Evolutionary conservation across 2,113 vertebrate genomes (phyloP).

Genomic region (Syngnathus typhle): DNA sequence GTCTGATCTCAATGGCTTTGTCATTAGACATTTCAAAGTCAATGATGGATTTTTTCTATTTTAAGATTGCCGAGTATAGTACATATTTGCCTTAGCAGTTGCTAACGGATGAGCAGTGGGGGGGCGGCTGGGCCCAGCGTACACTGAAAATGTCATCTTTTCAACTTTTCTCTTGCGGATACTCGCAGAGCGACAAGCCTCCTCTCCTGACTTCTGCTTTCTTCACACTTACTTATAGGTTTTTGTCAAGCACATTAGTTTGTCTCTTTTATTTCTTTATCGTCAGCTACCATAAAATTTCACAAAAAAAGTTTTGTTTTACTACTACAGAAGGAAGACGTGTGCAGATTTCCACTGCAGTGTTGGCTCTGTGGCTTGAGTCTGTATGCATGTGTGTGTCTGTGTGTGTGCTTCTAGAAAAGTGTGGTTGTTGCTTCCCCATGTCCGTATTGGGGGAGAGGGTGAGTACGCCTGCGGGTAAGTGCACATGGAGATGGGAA

Average conservation of each 20-base stretch:
- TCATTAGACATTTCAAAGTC: background rate
- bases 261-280: background rate
- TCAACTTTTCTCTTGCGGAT: conserved; percentile 27
- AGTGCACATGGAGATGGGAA: conserved; percentile 55
- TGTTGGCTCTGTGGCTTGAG: conserved; percentile 10
- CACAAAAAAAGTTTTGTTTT: conserved; percentile 35
- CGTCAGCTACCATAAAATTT: conserved; percentile 27
- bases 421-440: conserved; percentile 49
- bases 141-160: conserved; percentile 21
- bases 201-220: background rate
- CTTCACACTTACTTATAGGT: conserved; percentile 11
- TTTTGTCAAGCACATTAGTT: conserved; percentile 12
- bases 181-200: background rate
- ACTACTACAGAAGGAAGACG: conserved; percentile 14
- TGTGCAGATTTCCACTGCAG: conserved; percentile 26
- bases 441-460: conserved; percentile 59
- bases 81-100: conserved; percentile 1
- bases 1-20: conserved; percentile 5
- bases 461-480: conserved; percentile 68
- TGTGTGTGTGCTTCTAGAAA: conserved; percentile 35
- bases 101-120: conserved; percentile 30
- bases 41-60: background rate
- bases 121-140: conserved; percentile 47
- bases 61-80: background rate
- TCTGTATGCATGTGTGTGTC: conserved; percentile 33